These are phyloP conservation scores for Narcine bancroftii DNA, from an alignment of 2,113 vertebrate species.

Conservation along the genomic window DNA sequence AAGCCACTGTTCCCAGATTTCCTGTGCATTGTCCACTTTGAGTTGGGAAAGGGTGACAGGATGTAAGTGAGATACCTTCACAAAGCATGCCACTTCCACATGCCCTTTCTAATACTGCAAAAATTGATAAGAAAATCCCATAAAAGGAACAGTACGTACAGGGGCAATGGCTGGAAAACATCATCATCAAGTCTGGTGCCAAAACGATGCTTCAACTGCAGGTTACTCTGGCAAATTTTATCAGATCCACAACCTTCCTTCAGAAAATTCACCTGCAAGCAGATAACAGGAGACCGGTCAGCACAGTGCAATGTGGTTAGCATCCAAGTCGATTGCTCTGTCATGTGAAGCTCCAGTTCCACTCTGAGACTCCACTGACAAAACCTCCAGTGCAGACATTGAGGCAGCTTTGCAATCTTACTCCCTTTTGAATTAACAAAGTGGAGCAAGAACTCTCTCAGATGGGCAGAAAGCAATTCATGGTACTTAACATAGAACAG, in stretches of 20 bases:
- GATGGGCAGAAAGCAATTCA: background rate
- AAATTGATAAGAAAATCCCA: background rate
- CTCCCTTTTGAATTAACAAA: background rate
- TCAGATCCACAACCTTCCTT: conserved; percentile 82
- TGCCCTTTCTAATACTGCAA: conserved; percentile 36
- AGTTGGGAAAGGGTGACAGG: background rate
- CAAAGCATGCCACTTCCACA: background rate
- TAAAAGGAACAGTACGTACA: conserved; percentile 51
- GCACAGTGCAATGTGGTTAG: background rate
- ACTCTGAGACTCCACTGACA: background rate
- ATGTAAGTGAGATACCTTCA: background rate
- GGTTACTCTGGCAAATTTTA: conserved; percentile 88
- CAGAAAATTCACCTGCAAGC: conserved; percentile 74
- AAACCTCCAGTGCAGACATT: background rate
- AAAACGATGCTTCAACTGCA: conserved; percentile 72
- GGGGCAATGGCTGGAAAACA: conserved; percentile 69
- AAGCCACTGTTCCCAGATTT: background rate
- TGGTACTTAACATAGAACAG: background rate
- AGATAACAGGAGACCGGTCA: conserved; percentile 4
- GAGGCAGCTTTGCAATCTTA: background rate
- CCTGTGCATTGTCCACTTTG: background rate
- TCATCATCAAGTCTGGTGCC: conserved; percentile 61
- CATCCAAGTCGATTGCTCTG: background rate
- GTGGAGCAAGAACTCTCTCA: background rate
- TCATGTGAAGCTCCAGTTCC: background rate